Percentiles rank a stretch among this genome's conserved stretches.
These are phyloP conservation scores for Falco cherrug DNA, from an alignment of 2,797 vertebrate genomes.

Conservation along the genomic window DNA sequence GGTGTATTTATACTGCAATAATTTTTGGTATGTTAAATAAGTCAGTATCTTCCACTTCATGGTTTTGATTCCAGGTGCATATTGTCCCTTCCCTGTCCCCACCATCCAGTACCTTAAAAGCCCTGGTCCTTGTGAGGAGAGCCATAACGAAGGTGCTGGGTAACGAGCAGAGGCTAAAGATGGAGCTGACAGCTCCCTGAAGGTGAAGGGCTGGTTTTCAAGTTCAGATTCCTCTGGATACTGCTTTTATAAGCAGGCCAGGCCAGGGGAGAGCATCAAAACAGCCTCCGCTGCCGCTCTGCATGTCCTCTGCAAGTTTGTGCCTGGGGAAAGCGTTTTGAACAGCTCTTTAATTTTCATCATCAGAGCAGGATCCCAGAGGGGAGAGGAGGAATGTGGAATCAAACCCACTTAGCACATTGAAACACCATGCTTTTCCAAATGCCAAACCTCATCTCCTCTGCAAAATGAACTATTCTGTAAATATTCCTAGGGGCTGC, in stretches of 20 bases:
- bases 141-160: neutral
- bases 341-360: neutral
- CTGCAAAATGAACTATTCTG: slow-evolving; percentile 20
- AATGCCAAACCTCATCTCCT: slow-evolving; percentile 30
- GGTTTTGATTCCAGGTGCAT: neutral
- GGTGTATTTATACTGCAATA: slow-evolving; percentile 71
- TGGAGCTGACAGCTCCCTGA: neutral
- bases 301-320: neutral
- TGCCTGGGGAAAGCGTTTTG: neutral
- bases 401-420: slow-evolving; percentile 40
- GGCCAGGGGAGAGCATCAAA: neutral
- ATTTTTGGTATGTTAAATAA: slow-evolving; percentile 62
- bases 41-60: slow-evolving; percentile 57
- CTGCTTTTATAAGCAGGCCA: neutral
- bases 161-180: neutral
- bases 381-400: slow-evolving; percentile 3
- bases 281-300: neutral
- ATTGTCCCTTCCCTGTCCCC: neutral
- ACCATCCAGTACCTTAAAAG: slow-evolving; percentile 15
- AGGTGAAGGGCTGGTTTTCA: neutral
- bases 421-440: slow-evolving; percentile 20
- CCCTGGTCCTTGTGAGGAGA: neutral
- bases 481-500: slow-evolving; percentile 22
- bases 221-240: neutral
- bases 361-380: neutral